Evolutionary conservation across 1,140 invertebrate genomes (phyloP), one percentile per base, ranked within the genome.

Genomic region (Ceratina australensis): DNA sequence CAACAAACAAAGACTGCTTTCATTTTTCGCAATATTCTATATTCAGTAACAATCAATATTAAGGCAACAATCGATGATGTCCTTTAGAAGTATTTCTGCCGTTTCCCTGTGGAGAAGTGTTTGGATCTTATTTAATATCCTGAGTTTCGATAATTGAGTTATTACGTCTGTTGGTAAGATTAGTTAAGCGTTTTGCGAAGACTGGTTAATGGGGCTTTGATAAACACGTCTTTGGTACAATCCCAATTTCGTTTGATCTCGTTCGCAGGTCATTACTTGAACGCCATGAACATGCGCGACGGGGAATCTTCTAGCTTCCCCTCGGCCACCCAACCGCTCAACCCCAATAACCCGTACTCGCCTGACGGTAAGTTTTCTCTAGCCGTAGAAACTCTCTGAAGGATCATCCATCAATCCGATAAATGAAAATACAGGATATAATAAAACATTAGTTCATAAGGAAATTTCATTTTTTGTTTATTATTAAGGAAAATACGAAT

Each of bases 301-400:
- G 91, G 93, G 81, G 92, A 92, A 90, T 91, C 92, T 80, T 92
- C 92, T 68, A 92, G 88, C 86, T 96, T 95, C 87, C 94, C 95
- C 66, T 95, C 95, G 56, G 94, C 94, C 24, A 95, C 94, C 83
- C 96, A 97, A 91, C 96, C 96, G 18, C 93, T 97, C 10, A 97
- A 97, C 91, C 96, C 96, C 20, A 97, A 97, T 91, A 94, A 97
- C 90, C 96, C 96, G 74, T 97, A 96, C 90, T 97, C 96, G 63
- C 96, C 97, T 68, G 96, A 97, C 92, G 96, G 96, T 97, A 94
- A 94, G 94, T 91, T 81, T 86, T 69, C 71, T 84, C 68, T 80
- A 75, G 49, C 61, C 71, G 78, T 83, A 83, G 57, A 83, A 72
- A 83, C 59, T 80, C 71, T 80, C 60, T 63, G 22, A 24, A 42